Evolutionary conservation across 1,140 invertebrate species (phyloP).

Genomic region (Sesamia nonagrioides): DNA sequence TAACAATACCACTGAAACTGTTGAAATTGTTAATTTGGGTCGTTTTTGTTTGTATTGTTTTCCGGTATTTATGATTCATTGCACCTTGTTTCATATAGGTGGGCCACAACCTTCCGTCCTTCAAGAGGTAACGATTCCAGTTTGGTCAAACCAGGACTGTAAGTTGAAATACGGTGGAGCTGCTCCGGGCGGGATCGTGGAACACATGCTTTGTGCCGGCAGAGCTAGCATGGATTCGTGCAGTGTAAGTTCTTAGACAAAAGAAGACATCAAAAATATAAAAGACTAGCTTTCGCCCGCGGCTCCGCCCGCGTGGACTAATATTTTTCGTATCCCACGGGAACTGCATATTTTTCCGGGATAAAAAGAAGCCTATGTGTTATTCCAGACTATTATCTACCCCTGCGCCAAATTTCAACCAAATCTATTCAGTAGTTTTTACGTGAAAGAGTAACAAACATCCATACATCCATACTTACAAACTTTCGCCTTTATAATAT

Average conservation of each 20-base stretch:
- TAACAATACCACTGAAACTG: neutral
- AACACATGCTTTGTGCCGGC: conserved; percentile 95
- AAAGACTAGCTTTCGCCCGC: too few relatives aligned
- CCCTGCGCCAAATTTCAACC: too few relatives aligned
- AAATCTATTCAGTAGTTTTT: too few relatives aligned
- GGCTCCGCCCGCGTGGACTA: too few relatives aligned
- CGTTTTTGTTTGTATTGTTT: neutral
- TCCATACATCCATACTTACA: too few relatives aligned
- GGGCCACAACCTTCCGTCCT: conserved; percentile 93
- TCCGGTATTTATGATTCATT: neutral
- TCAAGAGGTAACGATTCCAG: conserved; percentile 94
- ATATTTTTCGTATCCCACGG: too few relatives aligned
- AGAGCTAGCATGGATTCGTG: conserved; percentile 94
- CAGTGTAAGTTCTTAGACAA: conserved; percentile 90
- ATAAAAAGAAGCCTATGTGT: too few relatives aligned
- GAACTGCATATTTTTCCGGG: too few relatives aligned
- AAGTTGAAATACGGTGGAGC: conserved; percentile 93
- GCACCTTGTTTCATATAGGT: conserved; percentile 83
- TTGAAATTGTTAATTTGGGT: neutral
- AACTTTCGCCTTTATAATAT: too few relatives aligned
- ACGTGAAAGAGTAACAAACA: too few relatives aligned
- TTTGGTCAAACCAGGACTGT: conserved; percentile 94
- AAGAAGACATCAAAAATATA: neutral
- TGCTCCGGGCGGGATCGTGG: conserved; percentile 95
- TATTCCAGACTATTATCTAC: too few relatives aligned